These are phyloP conservation scores for Epizoanthus rinbou DNA, from an alignment of 92 coral and sea anemone genomes.

Conservation along the genomic window DNA sequence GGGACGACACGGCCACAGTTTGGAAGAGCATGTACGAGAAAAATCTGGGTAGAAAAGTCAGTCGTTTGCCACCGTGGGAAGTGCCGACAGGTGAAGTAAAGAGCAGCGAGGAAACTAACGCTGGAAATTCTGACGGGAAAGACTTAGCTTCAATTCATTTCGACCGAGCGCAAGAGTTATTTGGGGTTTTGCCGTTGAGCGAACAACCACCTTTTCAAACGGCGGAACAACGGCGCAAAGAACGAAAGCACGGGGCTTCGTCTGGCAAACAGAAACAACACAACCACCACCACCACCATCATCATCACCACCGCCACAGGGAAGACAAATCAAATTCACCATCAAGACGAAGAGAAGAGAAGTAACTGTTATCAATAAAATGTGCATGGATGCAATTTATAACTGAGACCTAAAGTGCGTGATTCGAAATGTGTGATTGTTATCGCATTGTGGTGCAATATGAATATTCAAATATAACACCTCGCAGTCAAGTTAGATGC, in stretches of 20 bases:
- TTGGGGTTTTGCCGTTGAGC: conserved; percentile 31
- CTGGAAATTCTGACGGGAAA: conserved; percentile 57
- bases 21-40: conserved; percentile 96
- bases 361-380: neutral
- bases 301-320: conserved; percentile 27
- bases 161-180: conserved; percentile 63
- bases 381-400: too few species aligned
- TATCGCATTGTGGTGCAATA: too few species aligned
- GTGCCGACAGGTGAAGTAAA: conserved; percentile 48
- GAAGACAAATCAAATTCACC: neutral
- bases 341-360: neutral
- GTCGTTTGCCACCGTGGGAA: conserved; percentile 84
- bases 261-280: conserved; percentile 9
- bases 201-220: conserved; percentile 54
- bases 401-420: too few species aligned
- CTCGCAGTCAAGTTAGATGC: too few species aligned
- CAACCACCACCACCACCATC: conserved; percentile 17
- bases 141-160: conserved; percentile 69
- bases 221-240: conserved; percentile 67
- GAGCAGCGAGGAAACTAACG: conserved; percentile 41
- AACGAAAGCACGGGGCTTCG: conserved; percentile 35
- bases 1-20: conserved; percentile 87
- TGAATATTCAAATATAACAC: too few species aligned
- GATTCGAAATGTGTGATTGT: too few species aligned
- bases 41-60: conserved; percentile 82